Percentiles rank a stretch among this genome's conserved stretches.
These are phyloP conservation scores for Nomada ferruginata DNA, from an alignment of 2,888 invertebrate genomes.

Conservation along the genomic window DNA sequence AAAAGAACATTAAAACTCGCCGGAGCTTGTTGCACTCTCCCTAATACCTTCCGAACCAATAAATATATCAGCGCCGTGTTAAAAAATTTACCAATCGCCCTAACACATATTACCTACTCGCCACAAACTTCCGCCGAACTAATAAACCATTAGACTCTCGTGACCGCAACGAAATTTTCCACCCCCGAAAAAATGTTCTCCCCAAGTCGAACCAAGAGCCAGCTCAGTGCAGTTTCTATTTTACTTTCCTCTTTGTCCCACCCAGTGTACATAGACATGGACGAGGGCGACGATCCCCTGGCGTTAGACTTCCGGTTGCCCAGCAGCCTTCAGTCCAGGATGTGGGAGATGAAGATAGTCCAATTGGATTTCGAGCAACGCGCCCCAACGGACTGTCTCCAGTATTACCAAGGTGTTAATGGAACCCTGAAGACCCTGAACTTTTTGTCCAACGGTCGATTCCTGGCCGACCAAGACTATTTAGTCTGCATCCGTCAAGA, in stretches of 20 bases:
- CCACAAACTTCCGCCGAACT: too few relatives aligned
- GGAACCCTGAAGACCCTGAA: conserved; percentile 91
- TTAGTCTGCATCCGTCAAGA: conserved; percentile 90
- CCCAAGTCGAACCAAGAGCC: too few relatives aligned
- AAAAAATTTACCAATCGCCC: too few relatives aligned
- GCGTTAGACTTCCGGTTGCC: conserved; percentile 86
- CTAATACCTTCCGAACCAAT: too few relatives aligned
- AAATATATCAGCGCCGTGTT: too few relatives aligned
- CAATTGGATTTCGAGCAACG: conserved; percentile 92
- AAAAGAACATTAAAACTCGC: too few relatives aligned
- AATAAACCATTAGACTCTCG: too few relatives aligned
- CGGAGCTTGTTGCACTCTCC: too few relatives aligned
- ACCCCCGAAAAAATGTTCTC: too few relatives aligned
- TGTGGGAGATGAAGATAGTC: conserved; percentile 92
- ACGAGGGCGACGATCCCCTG: conserved; percentile 86
- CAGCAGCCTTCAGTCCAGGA: conserved; percentile 87
- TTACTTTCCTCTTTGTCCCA: conserved; percentile 47
- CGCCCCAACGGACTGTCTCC: conserved; percentile 91
- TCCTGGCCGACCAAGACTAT: conserved; percentile 92
- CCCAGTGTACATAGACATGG: conserved; percentile 90
- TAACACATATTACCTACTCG: too few relatives aligned
- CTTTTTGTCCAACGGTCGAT: conserved; percentile 92
- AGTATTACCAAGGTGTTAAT: conserved; percentile 88
- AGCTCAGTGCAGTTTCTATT: too few relatives aligned
- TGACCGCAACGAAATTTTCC: too few relatives aligned